A percentile compares a stretch with the other conserved stretches of the same genome.
These are phyloP conservation scores for Hyperoodon ampullatus DNA, from an alignment of 2,113 vertebrate species.

Conservation along the genomic window DNA sequence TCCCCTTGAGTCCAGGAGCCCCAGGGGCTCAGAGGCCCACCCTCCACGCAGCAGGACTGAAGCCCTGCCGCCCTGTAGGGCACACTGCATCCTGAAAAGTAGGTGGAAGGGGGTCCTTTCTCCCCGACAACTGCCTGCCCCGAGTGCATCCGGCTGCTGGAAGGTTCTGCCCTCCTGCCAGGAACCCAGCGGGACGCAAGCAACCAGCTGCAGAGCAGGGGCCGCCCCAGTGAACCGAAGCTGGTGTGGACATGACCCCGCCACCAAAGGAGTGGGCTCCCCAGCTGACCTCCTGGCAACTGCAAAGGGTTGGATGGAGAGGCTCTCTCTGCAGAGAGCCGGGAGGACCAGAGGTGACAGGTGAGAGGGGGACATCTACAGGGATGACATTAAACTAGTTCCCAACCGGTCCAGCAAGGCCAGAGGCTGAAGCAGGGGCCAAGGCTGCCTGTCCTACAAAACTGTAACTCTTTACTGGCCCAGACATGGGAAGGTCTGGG, in stretches of 20 bases:
- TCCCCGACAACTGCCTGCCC: background rate
- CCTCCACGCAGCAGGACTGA: background rate
- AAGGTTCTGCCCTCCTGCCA: background rate
- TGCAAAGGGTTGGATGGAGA: background rate
- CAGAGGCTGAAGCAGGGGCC: background rate
- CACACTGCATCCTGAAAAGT: background rate
- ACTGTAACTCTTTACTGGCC: background rate
- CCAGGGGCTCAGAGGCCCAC: background rate
- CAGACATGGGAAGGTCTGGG: background rate
- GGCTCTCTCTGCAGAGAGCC: background rate
- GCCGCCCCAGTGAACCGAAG: background rate
- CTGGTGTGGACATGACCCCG: fast-evolving
- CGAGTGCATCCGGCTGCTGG: background rate
- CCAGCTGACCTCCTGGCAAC: background rate
- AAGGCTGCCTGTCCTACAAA: background rate
- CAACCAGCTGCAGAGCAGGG: too few relatives aligned
- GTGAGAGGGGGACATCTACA: background rate
- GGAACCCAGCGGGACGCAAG: background rate
- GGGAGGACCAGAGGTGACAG: background rate
- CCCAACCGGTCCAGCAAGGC: background rate
- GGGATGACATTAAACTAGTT: too few relatives aligned
- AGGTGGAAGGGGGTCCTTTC: background rate
- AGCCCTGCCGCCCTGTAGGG: fast-evolving
- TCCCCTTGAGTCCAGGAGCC: background rate
- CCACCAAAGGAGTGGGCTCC: background rate